Evolutionary conservation across 2,888 invertebrate genomes (phyloP).

Genomic region (Erynnis tages): DNA sequence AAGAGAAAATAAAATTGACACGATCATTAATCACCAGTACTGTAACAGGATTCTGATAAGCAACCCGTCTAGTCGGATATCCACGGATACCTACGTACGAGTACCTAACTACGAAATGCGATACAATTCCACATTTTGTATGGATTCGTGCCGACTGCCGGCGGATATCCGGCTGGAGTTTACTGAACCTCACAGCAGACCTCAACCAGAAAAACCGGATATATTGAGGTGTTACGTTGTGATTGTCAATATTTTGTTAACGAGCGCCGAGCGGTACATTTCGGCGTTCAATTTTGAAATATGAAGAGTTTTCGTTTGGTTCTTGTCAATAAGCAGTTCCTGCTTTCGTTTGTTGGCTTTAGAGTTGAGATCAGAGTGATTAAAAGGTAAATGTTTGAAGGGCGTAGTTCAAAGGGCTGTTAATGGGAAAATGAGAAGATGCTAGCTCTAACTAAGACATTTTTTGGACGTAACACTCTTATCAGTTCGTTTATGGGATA

Average conservation of each 20-base stretch:
- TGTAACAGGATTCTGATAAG: too few relatives aligned
- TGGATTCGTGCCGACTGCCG: constrained; percentile 24
- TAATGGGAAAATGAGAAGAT: too few relatives aligned
- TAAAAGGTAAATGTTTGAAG: too few relatives aligned
- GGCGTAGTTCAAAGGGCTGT: too few relatives aligned
- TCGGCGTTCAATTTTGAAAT: not conserved
- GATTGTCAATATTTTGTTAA: constrained; percentile 7
- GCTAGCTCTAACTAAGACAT: too few relatives aligned
- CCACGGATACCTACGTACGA: constrained; percentile 16
- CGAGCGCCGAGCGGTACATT: not conserved
- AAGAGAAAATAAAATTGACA: too few relatives aligned
- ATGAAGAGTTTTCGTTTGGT: not conserved
- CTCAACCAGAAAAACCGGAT: constrained; percentile 18
- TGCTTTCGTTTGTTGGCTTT: too few relatives aligned
- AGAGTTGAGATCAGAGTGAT: too few relatives aligned
- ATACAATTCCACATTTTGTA: constrained; percentile 24
- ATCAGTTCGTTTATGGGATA: too few relatives aligned
- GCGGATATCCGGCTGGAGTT: constrained; percentile 19
- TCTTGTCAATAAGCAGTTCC: not conserved
- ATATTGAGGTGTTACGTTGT: not conserved
- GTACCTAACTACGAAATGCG: not conserved
- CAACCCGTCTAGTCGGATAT: not conserved
- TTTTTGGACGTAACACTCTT: too few relatives aligned
- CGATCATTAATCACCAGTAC: too few relatives aligned
- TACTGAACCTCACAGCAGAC: constrained; percentile 2